Conservation (phyloP, 2,797 vertebrate genomes). For the Danio tinwini region DNA sequence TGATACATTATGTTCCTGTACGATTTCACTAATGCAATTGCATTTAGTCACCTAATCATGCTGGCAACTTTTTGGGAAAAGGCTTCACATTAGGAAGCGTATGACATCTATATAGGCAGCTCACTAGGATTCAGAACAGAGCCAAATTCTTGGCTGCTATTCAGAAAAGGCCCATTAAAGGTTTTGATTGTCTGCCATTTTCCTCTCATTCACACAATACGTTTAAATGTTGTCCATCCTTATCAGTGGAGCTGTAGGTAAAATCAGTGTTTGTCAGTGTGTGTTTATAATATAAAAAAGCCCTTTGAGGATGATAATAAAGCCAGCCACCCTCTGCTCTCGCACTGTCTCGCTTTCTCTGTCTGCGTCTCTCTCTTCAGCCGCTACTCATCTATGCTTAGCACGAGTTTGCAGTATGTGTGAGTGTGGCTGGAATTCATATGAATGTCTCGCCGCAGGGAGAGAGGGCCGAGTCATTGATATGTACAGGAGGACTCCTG, state of each 20-base stretch:
- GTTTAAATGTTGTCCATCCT: constrained; percentile 48
- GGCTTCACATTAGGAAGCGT: not conserved
- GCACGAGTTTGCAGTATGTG: constrained; percentile 76
- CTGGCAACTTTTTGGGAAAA: not conserved
- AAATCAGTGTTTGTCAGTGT: constrained; percentile 45
- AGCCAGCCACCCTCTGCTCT: constrained; percentile 33
- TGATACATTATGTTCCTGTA: not conserved
- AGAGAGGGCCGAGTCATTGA: constrained; percentile 79
- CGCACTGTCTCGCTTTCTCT: constrained; percentile 36
- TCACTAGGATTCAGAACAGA: not conserved
- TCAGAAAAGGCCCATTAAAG: constrained; percentile 46
- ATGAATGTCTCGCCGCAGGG: constrained; percentile 76
- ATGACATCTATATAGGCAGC: not conserved
- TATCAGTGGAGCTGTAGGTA: constrained; percentile 49
- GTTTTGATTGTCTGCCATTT: constrained; percentile 52
- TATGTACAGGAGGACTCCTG: constrained; percentile 81
- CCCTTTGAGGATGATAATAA: constrained; percentile 52
- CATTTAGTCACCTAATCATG: not conserved
- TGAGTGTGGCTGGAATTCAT: constrained; percentile 83
- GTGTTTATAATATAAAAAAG: constrained; percentile 34
- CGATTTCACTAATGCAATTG: not conserved
- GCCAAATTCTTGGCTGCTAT: not conserved
- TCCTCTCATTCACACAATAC: not conserved
- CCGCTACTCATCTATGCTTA: constrained; percentile 78
- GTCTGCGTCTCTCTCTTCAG: constrained; percentile 58